These are phyloP conservation scores for Leptopilina boulardi DNA, from an alignment of 1,140 invertebrate species.

Conservation along the genomic window DNA sequence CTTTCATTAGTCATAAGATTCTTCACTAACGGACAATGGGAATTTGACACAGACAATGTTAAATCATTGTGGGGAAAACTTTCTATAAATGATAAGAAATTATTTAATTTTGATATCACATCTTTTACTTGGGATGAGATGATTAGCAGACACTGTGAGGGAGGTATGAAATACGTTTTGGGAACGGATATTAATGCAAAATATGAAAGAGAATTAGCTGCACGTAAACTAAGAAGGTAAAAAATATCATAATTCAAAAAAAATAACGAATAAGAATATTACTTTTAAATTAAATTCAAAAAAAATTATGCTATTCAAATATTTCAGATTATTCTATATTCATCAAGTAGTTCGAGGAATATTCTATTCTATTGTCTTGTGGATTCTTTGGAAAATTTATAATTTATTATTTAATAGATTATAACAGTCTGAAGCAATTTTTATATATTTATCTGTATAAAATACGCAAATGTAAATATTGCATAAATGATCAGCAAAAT, in stretches of 20 bases:
- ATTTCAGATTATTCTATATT: not conserved
- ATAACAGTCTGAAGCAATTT: no score
- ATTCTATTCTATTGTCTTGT: not conserved
- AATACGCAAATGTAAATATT: no score
- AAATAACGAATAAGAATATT: no score
- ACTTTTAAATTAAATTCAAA: no score
- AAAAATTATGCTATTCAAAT: no score
- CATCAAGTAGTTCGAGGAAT: not conserved
- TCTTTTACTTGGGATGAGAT: no score
- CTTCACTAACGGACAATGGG: slow-evolving; percentile 44
- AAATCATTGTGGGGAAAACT: slow-evolving; percentile 27
- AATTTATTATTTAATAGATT: not conserved
- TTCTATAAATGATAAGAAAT: slow-evolving; percentile 43
- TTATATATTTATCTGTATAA: no score
- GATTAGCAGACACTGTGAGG: not conserved
- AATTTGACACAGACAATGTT: slow-evolving; percentile 37
- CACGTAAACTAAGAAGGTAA: not conserved
- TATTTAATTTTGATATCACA: slow-evolving; percentile 45
- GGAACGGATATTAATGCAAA: not conserved
- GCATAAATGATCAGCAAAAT: no score
- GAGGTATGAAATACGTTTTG: not conserved
- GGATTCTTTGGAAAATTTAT: not conserved
- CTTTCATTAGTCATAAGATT: slow-evolving; percentile 34
- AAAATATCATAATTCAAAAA: no score
- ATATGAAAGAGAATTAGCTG: not conserved